Percentiles rank a stretch among this genome's conserved stretches.
phyloP scores from a whole-genome alignment of 2,797 vertebrate species.

The Ispidina lecontei region DNA sequence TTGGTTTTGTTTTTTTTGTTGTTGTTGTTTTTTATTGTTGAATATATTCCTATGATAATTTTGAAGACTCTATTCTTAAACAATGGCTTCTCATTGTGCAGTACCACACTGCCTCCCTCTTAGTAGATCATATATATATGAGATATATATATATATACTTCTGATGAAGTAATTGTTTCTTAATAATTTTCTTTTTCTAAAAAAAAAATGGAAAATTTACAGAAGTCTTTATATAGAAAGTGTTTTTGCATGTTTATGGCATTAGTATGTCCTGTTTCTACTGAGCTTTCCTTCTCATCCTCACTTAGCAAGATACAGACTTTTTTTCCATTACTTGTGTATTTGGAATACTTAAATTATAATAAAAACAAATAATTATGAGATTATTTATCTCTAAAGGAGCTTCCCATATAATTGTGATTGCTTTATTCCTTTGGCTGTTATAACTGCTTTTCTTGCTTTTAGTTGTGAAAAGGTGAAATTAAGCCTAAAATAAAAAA shows the following conservation, averaged over 20 bases:
- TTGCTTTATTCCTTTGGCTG: neutral
- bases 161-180: neutral
- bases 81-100: neutral
- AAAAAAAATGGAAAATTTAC: neutral
- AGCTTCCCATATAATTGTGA: neutral
- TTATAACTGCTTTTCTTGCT: neutral
- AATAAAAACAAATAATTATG: neutral
- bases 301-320: neutral
- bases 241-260: neutral
- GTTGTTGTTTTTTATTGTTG: neutral
- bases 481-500: slow-evolving; percentile 7
- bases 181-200: neutral
- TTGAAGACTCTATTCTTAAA: slow-evolving; percentile 19
- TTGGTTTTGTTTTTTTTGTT: neutral
- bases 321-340: neutral
- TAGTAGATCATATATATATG: neutral
- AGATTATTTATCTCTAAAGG: neutral
- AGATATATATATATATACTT: too few relatives aligned
- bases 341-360: neutral
- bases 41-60: slow-evolving; percentile 9
- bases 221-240: neutral
- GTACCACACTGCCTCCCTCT: neutral
- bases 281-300: neutral
- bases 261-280: neutral
- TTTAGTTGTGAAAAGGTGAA: neutral